Base-by-base conservation (phyloP, 2,888 invertebrate species). In the Cantharis nigra region DNA sequence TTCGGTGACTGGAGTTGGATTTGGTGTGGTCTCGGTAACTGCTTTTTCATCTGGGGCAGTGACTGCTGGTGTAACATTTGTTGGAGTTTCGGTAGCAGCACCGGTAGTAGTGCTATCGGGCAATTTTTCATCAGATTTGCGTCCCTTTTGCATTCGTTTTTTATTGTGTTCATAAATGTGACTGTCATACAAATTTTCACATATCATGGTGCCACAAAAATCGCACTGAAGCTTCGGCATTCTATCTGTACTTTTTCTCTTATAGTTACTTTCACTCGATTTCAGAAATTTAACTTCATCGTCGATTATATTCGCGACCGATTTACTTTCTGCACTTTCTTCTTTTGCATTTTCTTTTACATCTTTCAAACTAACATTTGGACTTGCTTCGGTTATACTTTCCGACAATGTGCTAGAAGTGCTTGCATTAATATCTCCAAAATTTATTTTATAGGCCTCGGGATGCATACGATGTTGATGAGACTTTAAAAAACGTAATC, bases 191-290 rank as follows among this genome's bases (percentile, higher is more conserved):
- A 11, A 16, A 26, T 69, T 75, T 26, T 78, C 78, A 33, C 71
- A 69, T 13, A 78, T 76, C 18, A 73, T 73, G n/a, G 73, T 75
- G 4, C 78, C 78, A 76, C 78, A 78, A 71, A 78, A 78, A 63
- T 78, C 78, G 13, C 78, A 78, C 23, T 78, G 78, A 69, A 78
- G 70, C 63, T 76, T 78, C n/a, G 78, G 78, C 30, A 64, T 30
- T 49, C 78, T 72, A 20, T 62, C 63, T 18, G 71, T 16, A 16
- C 77, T 77, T 74, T 69, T 77, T 64, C 77, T 63, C 63, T 70
- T 70, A 30, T n/a, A 67, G 26, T 67, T 67, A 20, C 65, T 67
- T n/a, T 20, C 65, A 9, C 65, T 67, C 7, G 65, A 67, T 26
- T 67, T 67, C 1, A 67, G 23, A 67, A 67, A 67, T 67, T 67